Conservation (phyloP, 2,797 vertebrate species). For the Centroberyx gerrardi region DNA sequence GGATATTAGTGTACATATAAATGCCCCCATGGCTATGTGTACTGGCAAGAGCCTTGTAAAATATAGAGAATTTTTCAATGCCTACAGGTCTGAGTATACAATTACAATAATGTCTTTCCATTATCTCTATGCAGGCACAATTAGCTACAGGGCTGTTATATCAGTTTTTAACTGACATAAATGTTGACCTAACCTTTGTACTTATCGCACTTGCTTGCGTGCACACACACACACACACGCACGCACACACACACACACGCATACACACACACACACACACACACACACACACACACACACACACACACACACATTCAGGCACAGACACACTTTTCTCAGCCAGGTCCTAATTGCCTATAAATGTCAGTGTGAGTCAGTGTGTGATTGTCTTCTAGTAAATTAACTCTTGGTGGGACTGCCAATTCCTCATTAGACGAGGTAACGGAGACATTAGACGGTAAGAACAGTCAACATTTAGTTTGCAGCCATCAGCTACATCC, state of each 20-base stretch:
- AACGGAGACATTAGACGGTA: slow-evolving; percentile 75
- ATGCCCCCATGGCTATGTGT: background rate
- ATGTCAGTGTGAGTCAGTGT: slow-evolving; percentile 92
- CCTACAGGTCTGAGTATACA: slow-evolving; percentile 51
- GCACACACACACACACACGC: background rate
- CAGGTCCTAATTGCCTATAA: slow-evolving; percentile 93
- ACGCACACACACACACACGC: background rate
- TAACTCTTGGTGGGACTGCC: slow-evolving; percentile 87
- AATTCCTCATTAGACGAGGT: slow-evolving; percentile 91
- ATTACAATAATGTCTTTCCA: slow-evolving; percentile 66
- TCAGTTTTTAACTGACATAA: slow-evolving; percentile 62
- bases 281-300: background rate
- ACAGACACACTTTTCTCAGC: slow-evolving; percentile 59
- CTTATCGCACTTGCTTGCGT: slow-evolving; percentile 10
- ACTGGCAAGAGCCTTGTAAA: slow-evolving; percentile 11
- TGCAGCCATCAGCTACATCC: slow-evolving; percentile 61
- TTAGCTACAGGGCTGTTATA: slow-evolving; percentile 57
- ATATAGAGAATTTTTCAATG: slow-evolving; percentile 26
- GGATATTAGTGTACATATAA: background rate
- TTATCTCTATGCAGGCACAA: slow-evolving; percentile 67
- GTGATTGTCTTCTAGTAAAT: slow-evolving; percentile 92
- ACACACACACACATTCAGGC: slow-evolving; percentile 35
- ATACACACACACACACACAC: slow-evolving; percentile 14
- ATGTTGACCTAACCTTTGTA: slow-evolving; percentile 59
- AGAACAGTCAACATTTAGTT: slow-evolving; percentile 77